Percentiles rank a stretch among this genome's conserved stretches.
phyloP scores from a whole-genome alignment of 2,113 vertebrate genomes.

The Rhadina sibilatrix region DNA sequence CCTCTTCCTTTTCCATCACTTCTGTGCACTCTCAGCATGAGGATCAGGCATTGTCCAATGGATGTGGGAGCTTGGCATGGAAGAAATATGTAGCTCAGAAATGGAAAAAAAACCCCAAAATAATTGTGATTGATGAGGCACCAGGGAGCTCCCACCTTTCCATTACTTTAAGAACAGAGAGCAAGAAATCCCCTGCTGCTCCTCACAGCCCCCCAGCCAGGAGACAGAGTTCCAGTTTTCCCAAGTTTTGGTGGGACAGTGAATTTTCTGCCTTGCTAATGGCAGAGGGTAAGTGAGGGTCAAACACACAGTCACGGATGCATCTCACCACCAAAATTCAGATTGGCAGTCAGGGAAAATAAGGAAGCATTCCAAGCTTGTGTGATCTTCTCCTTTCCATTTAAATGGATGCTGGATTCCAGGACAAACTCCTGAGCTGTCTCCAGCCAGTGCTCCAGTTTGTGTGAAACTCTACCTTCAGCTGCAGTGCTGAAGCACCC shows the following conservation, averaged over 20 bases:
- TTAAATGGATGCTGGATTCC: neutral
- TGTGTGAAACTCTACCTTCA: fast-evolving
- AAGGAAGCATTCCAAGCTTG: neutral
- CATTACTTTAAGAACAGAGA: neutral
- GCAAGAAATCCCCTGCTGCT: neutral
- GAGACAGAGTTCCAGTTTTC: neutral
- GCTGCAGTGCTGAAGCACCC: neutral
- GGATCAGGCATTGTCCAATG: neutral
- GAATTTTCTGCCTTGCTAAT: neutral
- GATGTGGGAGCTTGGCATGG: neutral
- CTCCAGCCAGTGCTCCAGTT: neutral
- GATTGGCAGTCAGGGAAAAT: neutral
- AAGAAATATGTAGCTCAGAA: neutral
- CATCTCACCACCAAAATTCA: neutral
- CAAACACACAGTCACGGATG: neutral
- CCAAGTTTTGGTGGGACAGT: neutral
- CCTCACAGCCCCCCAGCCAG: neutral
- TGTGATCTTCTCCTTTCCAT: neutral
- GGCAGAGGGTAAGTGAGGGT: neutral
- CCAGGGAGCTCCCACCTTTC: neutral
- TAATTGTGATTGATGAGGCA: neutral
- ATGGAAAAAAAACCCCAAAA: neutral
- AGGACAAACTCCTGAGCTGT: neutral
- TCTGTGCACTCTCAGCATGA: neutral
- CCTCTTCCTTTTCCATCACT: neutral